Percentiles rank a stretch among this genome's conserved stretches.
Evolutionary conservation across 64 coral and sea anemone species (phyloP).

Genomic region (Platygyra sinensis): DNA sequence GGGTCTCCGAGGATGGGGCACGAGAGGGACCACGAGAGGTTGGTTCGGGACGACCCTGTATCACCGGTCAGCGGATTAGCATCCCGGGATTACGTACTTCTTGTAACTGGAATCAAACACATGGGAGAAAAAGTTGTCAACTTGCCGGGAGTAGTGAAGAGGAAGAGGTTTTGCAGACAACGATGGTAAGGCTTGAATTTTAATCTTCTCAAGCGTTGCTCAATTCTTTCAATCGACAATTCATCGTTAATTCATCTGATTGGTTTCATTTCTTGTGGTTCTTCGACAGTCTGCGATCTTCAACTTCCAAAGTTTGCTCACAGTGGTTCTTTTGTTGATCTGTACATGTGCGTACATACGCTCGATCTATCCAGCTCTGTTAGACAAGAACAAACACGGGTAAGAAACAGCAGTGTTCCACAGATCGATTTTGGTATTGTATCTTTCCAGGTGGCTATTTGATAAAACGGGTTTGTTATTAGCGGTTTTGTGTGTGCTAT

Average conservation of each 20-base stretch:
- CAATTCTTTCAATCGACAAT: neutral
- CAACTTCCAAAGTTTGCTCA: conserved; percentile 97
- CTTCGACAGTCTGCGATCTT: conserved; percentile 87
- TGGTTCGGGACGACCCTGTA: too few relatives aligned
- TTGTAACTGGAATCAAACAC: neutral
- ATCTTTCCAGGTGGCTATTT: too few relatives aligned
- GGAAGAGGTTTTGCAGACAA: neutral
- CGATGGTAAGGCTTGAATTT: neutral
- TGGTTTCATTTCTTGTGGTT: neutral
- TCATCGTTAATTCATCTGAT: neutral
- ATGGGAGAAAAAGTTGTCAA: neutral
- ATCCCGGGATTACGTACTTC: neutral
- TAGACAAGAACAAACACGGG: conserved; percentile 99
- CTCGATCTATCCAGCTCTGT: conserved; percentile 78
- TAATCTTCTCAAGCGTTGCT: neutral
- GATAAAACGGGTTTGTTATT: too few relatives aligned
- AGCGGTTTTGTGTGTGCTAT: too few relatives aligned
- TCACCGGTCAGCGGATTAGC: neutral
- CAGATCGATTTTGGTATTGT: neutral
- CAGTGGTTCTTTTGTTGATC: conserved; percentile 90
- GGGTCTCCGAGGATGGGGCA: too few relatives aligned
- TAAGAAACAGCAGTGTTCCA: conserved; percentile 24
- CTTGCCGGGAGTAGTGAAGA: neutral
- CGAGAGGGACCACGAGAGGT: too few relatives aligned
- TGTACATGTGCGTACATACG: conserved; percentile 97